Base-by-base conservation (phyloP, 2,113 vertebrate species). In the Phylloscopus whistleri region DNA sequence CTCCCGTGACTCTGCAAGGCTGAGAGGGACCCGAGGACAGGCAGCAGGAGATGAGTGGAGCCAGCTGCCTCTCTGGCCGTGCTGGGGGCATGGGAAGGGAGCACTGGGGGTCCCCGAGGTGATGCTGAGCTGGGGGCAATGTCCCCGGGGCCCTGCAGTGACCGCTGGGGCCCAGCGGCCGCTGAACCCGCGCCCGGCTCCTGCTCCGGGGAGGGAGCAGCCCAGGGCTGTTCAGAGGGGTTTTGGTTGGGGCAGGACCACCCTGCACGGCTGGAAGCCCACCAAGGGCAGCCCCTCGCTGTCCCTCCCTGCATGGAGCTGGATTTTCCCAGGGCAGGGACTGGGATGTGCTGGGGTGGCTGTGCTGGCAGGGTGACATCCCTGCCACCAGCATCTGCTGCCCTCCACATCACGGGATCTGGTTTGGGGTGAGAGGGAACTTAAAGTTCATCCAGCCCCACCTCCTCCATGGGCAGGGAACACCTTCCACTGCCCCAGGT, bases 11-110 rank as follows among this genome's bases (percentile, higher is more conserved):
- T 84, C 69, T 2, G 21, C 58, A 20, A 63, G 58, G 30, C 85
- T 26, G 10, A 67, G 63, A 94, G 49, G 56, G 84, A 82, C 9
- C 14, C 7, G 10, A 78, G 51, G 58, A 48, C 66, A 72, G 77
- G 83, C 41, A 4, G 63, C 67, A 79, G 82, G 78, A 43, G 93
- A 68, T 92, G 96, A 95, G 75, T 31, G 90, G 86, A 96, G 66
- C 85, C 91, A 95, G 94, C 95, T 97, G 93, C 70, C 56, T 90
- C 30, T 33, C 44, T 49, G 41, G 63, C 79, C 3, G 59, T 26
- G 67, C 86, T 9, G 63, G 79, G 87, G 82, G 85, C 86, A 96
- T 80, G 87, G 80, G 95, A 89, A 93, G 92, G 80, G 91, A 93
- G 88, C 95, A 89, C 62, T 4, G 56, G 48, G 92, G 83, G 51